These are phyloP conservation scores for Percopsis transmontana DNA, from an alignment of 2,113 vertebrate genomes.

Conservation along the genomic window DNA sequence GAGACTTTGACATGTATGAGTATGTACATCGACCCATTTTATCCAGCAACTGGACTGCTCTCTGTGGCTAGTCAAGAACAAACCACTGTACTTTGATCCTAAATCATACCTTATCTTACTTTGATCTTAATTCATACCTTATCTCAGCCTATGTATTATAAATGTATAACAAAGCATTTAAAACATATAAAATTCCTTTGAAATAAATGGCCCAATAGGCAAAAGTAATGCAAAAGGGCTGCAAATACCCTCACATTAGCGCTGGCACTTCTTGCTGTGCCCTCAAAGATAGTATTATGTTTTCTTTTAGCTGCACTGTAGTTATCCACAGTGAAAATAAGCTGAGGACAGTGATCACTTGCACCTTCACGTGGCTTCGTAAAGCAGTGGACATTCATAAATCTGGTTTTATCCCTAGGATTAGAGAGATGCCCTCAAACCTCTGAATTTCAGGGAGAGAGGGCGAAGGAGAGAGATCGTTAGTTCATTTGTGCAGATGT, in stretches of 20 bases:
- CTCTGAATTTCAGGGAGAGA: slow-evolving; percentile 4
- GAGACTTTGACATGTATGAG: background rate
- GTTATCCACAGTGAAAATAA: background rate
- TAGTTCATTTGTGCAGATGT: slow-evolving; percentile 60
- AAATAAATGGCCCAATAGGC: too few relatives aligned
- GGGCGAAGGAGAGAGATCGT: slow-evolving; percentile 20
- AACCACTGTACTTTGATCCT: background rate
- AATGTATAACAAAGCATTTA: too few relatives aligned
- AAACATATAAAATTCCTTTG: too few relatives aligned
- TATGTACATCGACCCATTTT: background rate
- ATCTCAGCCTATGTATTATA: background rate
- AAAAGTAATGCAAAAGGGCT: too few relatives aligned
- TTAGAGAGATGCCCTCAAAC: slow-evolving; percentile 64
- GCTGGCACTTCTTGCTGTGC: too few relatives aligned
- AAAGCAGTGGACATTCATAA: slow-evolving; percentile 67
- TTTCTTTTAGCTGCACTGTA: background rate
- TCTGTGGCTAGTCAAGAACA: background rate
- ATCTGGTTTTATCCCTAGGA: slow-evolving; percentile 64
- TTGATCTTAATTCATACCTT: slow-evolving; percentile 2
- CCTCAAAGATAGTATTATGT: too few relatives aligned
- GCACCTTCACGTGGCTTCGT: slow-evolving; percentile 22
- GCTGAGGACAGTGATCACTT: background rate
- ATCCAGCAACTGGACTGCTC: background rate
- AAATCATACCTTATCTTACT: background rate
- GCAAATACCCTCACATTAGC: too few relatives aligned